A percentile compares a stretch with the other conserved stretches of the same genome.
Conservation (phyloP, 2,797 vertebrate species). For the Myotis vivesi region DNA sequence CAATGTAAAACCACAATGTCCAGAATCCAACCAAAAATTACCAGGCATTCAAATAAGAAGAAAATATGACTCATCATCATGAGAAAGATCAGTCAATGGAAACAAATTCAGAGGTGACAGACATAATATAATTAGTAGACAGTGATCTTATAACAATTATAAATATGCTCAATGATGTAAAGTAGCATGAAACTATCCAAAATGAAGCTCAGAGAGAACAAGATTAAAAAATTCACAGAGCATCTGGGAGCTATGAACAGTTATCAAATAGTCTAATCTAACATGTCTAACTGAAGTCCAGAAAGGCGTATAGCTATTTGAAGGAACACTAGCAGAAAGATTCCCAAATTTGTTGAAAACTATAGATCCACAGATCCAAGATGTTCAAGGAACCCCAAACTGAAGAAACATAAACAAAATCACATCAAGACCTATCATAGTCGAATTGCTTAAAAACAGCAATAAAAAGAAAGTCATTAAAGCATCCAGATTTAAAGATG, state of each 20-base stretch:
- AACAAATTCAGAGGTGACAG: not conserved
- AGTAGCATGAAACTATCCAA: not conserved
- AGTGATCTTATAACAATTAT: not conserved
- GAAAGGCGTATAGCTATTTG: not conserved
- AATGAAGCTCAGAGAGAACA: not conserved
- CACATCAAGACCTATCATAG: not conserved
- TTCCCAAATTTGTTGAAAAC: slow-evolving; percentile 32
- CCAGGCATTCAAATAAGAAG: not conserved
- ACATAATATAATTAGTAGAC: not conserved
- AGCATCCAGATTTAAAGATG: not conserved
- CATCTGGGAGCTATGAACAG: not conserved
- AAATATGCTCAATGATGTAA: not conserved
- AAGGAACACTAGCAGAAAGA: not conserved
- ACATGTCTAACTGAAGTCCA: not conserved
- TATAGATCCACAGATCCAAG: not conserved
- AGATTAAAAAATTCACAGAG: not conserved
- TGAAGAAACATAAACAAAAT: not conserved
- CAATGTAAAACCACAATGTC: not conserved
- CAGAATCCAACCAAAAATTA: not conserved
- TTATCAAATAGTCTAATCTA: not conserved
- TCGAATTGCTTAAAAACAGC: slow-evolving; percentile 14
- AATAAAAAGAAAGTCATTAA: not conserved
- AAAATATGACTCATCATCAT: not conserved
- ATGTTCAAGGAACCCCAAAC: not conserved
- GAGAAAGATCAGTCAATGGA: slow-evolving; percentile 9